Conservation (phyloP, 2,797 vertebrate species). For the Alectoris magna region DNA sequence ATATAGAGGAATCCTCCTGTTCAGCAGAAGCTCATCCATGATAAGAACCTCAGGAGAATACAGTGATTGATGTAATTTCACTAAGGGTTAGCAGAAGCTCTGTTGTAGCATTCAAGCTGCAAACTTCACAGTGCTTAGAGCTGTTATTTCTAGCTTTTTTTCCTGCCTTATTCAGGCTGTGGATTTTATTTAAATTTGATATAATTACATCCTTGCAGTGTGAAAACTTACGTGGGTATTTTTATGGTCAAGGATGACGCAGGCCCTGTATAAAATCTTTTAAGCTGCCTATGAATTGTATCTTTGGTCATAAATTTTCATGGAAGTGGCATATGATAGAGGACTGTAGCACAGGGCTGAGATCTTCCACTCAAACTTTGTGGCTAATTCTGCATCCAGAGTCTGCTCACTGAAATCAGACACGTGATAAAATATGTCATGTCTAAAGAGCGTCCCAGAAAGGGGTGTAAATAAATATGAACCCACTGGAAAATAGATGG, state of each 20-base stretch:
- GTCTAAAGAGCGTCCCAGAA: background rate
- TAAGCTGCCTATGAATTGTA: background rate
- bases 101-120: background rate
- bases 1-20: background rate
- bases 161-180: background rate
- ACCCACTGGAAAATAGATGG: background rate
- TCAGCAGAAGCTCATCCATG: background rate
- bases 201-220: background rate
- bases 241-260: background rate
- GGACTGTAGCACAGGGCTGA: background rate
- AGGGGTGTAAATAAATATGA: background rate
- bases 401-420: background rate
- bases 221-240: constrained; percentile 9
- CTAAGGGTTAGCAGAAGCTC: background rate
- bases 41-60: background rate
- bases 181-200: constrained; percentile 20
- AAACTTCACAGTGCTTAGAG: background rate
- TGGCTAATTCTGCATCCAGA: background rate
- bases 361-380: background rate
- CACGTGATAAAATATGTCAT: background rate
- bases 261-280: background rate
- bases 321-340: background rate
- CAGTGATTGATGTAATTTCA: background rate
- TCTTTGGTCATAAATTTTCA: constrained; percentile 7
- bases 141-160: background rate